Percentiles rank a stretch among this genome's conserved stretches.
phyloP scores from a whole-genome alignment of 1,140 invertebrate genomes.

The Drosophila equinoxialis region DNA sequence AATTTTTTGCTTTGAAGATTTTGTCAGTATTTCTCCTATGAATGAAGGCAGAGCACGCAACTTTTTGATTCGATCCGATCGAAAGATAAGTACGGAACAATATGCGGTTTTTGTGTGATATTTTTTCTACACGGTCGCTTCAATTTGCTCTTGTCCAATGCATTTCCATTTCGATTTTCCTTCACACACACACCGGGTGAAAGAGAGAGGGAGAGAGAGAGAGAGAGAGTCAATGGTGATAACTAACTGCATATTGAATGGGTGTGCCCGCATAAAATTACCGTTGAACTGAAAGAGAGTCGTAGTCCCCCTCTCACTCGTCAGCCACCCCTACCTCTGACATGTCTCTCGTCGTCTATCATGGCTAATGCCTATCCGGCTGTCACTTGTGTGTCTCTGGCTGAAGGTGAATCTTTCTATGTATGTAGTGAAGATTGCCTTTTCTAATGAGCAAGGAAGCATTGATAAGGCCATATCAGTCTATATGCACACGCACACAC shows the following conservation, averaged over 20 bases:
- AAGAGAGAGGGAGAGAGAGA: background rate
- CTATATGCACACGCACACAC: background rate
- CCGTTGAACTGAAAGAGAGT: conserved; percentile 7
- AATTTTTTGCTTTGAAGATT: conserved; percentile 52
- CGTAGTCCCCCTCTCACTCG: background rate
- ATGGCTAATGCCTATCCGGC: conserved; percentile 29
- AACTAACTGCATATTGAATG: conserved; percentile 39
- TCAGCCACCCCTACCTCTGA: conserved; percentile 6
- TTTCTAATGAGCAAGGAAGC: conserved; percentile 60
- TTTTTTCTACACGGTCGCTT: conserved; percentile 1
- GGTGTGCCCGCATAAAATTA: conserved; percentile 39
- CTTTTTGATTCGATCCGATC: conserved; percentile 22
- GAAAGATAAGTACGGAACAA: conserved; percentile 27
- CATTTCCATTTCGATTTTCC: conserved; percentile 4
- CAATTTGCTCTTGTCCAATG: background rate
- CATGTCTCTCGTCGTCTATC: background rate
- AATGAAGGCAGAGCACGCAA: conserved; percentile 34
- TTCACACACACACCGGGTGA: too few species aligned
- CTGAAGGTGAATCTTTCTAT: conserved; percentile 47
- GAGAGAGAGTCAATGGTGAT: background rate
- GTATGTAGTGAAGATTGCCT: conserved; percentile 11
- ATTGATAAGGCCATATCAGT: conserved; percentile 45
- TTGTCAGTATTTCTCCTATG: background rate
- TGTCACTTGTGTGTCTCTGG: conserved; percentile 30
- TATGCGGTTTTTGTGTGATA: conserved; percentile 24